A percentile compares a stretch with the other conserved stretches of the same genome.
Evolutionary conservation across 2,888 invertebrate species (phyloP).

Genomic region (Volucella inflata): DNA sequence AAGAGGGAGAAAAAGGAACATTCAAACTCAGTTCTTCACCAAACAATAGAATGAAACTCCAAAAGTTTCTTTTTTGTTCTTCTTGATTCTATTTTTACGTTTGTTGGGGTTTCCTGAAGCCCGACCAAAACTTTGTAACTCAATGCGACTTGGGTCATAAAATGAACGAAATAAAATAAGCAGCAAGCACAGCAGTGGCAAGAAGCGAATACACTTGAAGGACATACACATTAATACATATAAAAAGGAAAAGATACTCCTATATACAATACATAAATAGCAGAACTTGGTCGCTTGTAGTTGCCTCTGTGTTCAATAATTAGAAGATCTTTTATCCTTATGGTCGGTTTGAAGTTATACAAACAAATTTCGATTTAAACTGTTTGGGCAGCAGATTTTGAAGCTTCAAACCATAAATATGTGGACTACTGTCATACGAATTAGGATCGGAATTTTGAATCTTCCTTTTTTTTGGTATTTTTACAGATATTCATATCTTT

Average conservation of each 20-base stretch:
- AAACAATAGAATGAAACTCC: constrained; percentile 20
- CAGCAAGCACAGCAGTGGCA: constrained; percentile 3
- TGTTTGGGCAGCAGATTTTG: too few relatives aligned
- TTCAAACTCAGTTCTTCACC: background rate
- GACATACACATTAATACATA: constrained; percentile 27
- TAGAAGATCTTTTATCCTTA: background rate
- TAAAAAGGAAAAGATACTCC: constrained; percentile 6
- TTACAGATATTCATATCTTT: too few relatives aligned
- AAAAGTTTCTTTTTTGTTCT: constrained; percentile 47
- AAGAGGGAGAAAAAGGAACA: constrained; percentile 45
- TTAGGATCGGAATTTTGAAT: constrained; percentile 10
- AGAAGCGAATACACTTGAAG: background rate
- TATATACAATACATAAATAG: background rate
- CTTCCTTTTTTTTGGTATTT: constrained; percentile 1
- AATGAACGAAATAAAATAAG: constrained; percentile 42
- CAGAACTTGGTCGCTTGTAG: too few relatives aligned
- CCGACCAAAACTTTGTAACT: constrained; percentile 49
- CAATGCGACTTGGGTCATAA: constrained; percentile 50
- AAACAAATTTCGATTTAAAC: too few relatives aligned
- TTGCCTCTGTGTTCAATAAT: too few relatives aligned
- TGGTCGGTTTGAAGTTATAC: too few relatives aligned
- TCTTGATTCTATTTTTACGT: background rate
- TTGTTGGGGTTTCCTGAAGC: constrained; percentile 29
- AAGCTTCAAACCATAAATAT: too few relatives aligned
- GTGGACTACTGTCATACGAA: too few relatives aligned